Base-by-base conservation (phyloP, 2,113 vertebrate species). In the Ceyx melanurus region DNA sequence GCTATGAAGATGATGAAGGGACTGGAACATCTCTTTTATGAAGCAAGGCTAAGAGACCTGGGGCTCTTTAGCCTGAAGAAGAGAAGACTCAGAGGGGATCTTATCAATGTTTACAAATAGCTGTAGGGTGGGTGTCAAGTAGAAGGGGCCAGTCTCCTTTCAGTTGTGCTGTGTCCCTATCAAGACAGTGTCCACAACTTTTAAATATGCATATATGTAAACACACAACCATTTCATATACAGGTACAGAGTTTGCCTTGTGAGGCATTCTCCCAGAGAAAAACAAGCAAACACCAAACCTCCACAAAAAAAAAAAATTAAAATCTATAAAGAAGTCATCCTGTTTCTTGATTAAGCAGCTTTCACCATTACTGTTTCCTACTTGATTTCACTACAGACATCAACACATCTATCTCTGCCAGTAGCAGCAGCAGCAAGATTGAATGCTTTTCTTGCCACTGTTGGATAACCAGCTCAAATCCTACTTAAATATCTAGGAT, bases 401-500 rank as follows among this genome's bases (percentile, higher is more conserved):
- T 74, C 75, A 80, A 48, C 25, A 60, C 20, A 4, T 51, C 68
- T 6, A 16, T 90, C 86, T 87, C 67, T 86, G 94, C 70, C 82
- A 94, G 40, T 62, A 92, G 2, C 31, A 68, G 70, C 82, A 56
- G 89, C 83, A 79, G 51, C 57, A 90, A 87, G 28, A 61, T 21
- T 80, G 80, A 93, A 94, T 54, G 54, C n/a, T 91, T n/a, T 79
- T 90, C 96, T 89, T 77, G 79, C 50, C 75, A 50, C 70, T 70
- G 89, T 25, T 68, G 46, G 88, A 73, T 94, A 95, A 86, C 83
- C 70, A 90, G 91, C 75, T 96, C 90, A 96, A 96, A 96, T 75
- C 91, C 96, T 88, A 72, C 96, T 97, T 96, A 96, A 97, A 93
- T 94, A 96, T 90, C 83, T 48, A 53, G 57, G 84, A 92, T 78